These are phyloP conservation scores for Zenarchopterus dispar DNA, from an alignment of 2,797 vertebrate species.

Conservation along the genomic window DNA sequence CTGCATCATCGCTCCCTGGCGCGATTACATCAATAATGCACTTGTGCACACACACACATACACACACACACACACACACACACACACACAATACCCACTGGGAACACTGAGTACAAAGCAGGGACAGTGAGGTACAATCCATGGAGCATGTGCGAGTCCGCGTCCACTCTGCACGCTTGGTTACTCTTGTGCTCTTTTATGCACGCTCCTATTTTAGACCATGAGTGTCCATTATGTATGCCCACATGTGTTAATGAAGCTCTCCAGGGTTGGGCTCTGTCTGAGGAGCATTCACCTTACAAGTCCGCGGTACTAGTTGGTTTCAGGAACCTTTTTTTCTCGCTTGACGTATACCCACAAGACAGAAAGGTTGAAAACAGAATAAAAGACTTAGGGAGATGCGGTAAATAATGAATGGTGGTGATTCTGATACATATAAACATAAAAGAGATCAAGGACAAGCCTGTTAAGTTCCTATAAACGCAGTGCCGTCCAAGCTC, in stretches of 20 bases:
- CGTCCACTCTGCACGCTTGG: conserved; percentile 37
- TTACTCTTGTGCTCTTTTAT: conserved; percentile 48
- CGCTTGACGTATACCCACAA: background rate
- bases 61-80: conserved; percentile 33
- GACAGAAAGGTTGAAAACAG: background rate
- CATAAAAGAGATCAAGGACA: too few relatives aligned
- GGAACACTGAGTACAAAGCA: conserved; percentile 55
- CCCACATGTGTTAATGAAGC: conserved; percentile 61
- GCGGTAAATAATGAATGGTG: background rate
- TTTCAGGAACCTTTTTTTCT: background rate
- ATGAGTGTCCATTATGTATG: conserved; percentile 52
- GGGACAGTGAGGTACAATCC: conserved; percentile 55
- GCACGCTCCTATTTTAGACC: conserved; percentile 66
- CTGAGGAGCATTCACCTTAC: conserved; percentile 31
- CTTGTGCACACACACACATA: conserved; percentile 30
- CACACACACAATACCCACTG: conserved; percentile 34
- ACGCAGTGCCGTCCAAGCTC: background rate
- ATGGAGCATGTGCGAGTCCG: conserved; percentile 39
- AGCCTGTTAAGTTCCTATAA: background rate
- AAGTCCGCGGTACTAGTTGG: conserved; percentile 10
- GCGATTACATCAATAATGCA: conserved; percentile 76
- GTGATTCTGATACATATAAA: too few relatives aligned
- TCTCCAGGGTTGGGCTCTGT: conserved; percentile 45
- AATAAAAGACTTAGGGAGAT: background rate
- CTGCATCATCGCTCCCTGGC: conserved; percentile 58